These are phyloP conservation scores for Oncorhynchus mykiss DNA, from an alignment of 2,113 vertebrate species.

Conservation along the genomic window DNA sequence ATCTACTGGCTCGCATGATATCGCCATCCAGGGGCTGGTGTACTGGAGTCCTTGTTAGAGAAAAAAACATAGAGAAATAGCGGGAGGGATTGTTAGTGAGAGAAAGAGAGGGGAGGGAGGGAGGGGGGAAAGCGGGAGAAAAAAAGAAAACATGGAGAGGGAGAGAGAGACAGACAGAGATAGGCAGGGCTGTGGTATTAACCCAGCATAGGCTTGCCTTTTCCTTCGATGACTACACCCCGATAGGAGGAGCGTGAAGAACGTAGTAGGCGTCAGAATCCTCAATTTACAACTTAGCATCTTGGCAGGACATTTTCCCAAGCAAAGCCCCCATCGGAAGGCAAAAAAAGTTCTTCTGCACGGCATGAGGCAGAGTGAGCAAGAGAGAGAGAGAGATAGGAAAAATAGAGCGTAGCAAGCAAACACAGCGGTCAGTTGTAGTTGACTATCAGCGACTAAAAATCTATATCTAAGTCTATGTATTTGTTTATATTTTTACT, in stretches of 20 bases:
- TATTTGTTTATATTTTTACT: slow-evolving; percentile 47
- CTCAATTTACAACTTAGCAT: slow-evolving; percentile 99
- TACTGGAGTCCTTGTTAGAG: slow-evolving; percentile 82
- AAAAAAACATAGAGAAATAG: slow-evolving; percentile 65
- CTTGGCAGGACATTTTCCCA: slow-evolving; percentile 97
- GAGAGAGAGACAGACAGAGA: slow-evolving; percentile 28
- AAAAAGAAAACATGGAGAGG: slow-evolving; percentile 48
- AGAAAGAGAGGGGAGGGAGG: slow-evolving; percentile 64
- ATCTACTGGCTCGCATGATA: slow-evolving; percentile 78
- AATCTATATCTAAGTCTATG: slow-evolving; percentile 35
- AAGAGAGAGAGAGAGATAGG: slow-evolving; percentile 59
- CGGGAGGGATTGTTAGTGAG: slow-evolving; percentile 78
- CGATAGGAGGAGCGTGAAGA: slow-evolving; percentile 91
- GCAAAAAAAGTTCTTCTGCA: slow-evolving; percentile 79
- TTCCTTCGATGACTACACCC: slow-evolving; percentile 92
- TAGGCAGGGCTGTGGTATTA: slow-evolving; percentile 80
- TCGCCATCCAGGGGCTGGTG: slow-evolving; percentile 90
- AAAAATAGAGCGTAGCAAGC: slow-evolving; percentile 53
- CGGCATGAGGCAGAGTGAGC: slow-evolving; percentile 72
- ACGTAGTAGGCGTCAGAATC: slow-evolving; percentile 95
- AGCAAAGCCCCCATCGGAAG: slow-evolving; percentile 85
- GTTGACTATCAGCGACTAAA: slow-evolving; percentile 58
- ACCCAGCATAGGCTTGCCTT: slow-evolving; percentile 84
- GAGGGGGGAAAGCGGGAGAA: slow-evolving; percentile 66
- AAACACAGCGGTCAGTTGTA: slow-evolving; percentile 59